A percentile compares a stretch with the other conserved stretches of the same genome.
Conservation (phyloP, 2,113 vertebrate genomes). For the Python bivittatus region DNA sequence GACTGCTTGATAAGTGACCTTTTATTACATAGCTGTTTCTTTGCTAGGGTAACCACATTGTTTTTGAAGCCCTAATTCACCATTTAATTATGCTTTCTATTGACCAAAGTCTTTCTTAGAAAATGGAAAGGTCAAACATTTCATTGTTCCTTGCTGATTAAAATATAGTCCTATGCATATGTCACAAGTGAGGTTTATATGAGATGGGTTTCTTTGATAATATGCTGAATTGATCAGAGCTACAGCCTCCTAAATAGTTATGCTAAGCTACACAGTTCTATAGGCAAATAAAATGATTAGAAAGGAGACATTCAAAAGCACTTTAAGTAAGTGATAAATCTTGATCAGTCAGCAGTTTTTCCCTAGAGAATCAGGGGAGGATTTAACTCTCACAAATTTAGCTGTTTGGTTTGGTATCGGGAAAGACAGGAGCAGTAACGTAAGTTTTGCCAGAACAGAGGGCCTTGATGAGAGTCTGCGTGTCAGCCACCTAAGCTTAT, state of each 20-base stretch:
- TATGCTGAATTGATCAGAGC: constrained; percentile 35
- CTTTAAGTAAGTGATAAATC: not conserved
- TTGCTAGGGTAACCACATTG: constrained; percentile 61
- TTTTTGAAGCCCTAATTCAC: constrained; percentile 76
- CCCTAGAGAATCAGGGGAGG: not conserved
- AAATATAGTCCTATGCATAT: constrained; percentile 68
- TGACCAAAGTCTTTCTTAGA: constrained; percentile 72
- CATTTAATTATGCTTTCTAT: constrained; percentile 76
- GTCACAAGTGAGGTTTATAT: constrained; percentile 65
- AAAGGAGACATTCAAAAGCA: not conserved
- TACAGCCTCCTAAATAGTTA: constrained; percentile 11
- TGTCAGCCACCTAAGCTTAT: not conserved
- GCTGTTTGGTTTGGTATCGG: not conserved
- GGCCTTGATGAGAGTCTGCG: not conserved
- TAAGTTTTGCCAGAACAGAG: not conserved
- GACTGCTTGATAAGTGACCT: constrained; percentile 80
- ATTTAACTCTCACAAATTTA: not conserved
- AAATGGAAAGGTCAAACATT: constrained; percentile 75
- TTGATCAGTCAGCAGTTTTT: not conserved
- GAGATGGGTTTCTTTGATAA: constrained; percentile 54
- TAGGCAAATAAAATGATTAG: constrained; percentile 16
- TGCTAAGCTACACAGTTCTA: constrained; percentile 23
- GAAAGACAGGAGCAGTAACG: not conserved
- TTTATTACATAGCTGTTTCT: constrained; percentile 67
- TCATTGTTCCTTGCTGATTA: constrained; percentile 75